Conservation (phyloP, 2,797 vertebrate genomes). For the Emydoidea blandingii region DNA sequence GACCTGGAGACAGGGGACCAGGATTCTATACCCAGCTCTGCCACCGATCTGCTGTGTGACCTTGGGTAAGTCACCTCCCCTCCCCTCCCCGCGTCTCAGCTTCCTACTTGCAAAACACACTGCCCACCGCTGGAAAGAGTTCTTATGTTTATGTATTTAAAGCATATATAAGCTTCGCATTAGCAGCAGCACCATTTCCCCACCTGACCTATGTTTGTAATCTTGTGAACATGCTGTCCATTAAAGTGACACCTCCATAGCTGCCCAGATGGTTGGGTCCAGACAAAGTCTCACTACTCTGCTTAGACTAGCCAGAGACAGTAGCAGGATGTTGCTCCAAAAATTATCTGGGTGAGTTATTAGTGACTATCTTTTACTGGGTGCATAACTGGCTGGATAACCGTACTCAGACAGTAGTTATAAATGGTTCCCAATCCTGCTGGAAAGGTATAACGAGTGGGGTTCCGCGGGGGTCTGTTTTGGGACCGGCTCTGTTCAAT, state of each 20-base stretch:
- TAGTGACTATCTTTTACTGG: neutral
- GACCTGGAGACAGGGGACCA: neutral
- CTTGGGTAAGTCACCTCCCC: neutral
- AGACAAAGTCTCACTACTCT: neutral
- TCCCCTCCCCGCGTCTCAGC: neutral
- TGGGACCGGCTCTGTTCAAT: too few species aligned
- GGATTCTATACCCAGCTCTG: neutral
- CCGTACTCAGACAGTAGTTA: too few species aligned
- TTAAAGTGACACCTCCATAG: neutral
- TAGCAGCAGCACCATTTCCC: neutral
- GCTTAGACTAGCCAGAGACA: neutral
- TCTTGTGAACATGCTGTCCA: neutral
- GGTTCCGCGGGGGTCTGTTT: too few species aligned
- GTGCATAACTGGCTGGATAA: too few species aligned
- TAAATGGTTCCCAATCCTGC: too few species aligned
- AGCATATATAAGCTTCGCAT: neutral
- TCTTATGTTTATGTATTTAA: neutral
- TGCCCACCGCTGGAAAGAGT: neutral
- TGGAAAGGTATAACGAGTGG: too few species aligned
- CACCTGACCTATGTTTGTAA: neutral
- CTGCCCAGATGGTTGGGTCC: neutral
- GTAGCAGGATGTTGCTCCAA: fast-evolving
- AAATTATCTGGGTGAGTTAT: neutral
- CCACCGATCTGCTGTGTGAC: neutral
- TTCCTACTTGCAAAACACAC: neutral